Evolutionary conservation across 2,113 vertebrate genomes (phyloP).

Genomic region (Grus americana): DNA sequence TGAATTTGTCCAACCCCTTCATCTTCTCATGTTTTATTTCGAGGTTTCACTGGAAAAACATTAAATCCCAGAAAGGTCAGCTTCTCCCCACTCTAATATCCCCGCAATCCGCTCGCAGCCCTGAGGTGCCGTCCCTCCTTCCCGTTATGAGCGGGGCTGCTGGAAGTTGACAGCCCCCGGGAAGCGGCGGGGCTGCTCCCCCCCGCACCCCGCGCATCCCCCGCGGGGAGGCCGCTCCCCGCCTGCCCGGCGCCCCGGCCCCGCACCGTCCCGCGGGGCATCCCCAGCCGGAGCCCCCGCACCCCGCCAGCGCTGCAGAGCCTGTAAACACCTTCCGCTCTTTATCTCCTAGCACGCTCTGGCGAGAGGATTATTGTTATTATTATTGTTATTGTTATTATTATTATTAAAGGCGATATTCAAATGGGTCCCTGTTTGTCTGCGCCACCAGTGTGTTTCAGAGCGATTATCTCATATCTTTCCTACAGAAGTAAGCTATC

Average conservation of each 20-base stretch:
- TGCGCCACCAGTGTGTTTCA: constrained; percentile 31
- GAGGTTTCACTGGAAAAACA: not conserved
- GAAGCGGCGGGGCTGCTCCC: not conserved
- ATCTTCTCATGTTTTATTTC: constrained; percentile 40
- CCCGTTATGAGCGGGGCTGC: not conserved
- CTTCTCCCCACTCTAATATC: not conserved
- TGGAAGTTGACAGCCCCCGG: not conserved
- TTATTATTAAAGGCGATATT: not conserved
- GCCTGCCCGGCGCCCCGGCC: not conserved
- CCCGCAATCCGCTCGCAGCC: not conserved
- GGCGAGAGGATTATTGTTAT: not conserved
- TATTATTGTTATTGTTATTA: not conserved
- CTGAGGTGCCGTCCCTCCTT: not conserved
- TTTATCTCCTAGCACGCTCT: not conserved
- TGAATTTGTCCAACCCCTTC: constrained; percentile 45
- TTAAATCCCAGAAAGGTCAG: not conserved
- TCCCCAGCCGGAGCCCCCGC: not conserved
- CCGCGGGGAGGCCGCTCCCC: not conserved
- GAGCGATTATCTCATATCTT: constrained; percentile 76
- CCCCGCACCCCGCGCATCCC: not conserved
- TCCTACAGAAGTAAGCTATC: constrained; percentile 53
- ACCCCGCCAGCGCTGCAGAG: not conserved
- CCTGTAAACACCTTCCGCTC: not conserved
- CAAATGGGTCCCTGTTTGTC: not conserved
- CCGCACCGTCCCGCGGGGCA: not conserved